A percentile compares a stretch with the other conserved stretches of the same genome.
Evolutionary conservation across 2,113 vertebrate genomes (phyloP).

Genomic region (Meriones unguiculatus): DNA sequence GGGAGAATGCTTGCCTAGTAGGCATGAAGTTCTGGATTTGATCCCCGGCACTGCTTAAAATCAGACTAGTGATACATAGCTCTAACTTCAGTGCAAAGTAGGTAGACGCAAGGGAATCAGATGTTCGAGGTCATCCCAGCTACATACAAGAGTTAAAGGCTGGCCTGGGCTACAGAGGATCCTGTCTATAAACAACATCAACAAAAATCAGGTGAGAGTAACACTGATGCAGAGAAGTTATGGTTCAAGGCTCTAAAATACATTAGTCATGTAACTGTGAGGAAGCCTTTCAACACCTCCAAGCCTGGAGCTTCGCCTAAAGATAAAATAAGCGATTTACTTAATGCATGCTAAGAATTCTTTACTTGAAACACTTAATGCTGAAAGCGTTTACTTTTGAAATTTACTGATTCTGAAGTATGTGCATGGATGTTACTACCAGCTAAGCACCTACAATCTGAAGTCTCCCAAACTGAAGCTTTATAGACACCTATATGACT

Average conservation of each 20-base stretch:
- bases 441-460: not conserved
- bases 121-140: not conserved
- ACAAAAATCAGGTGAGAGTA: not conserved
- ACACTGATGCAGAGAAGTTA: not conserved
- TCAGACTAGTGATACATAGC: not conserved
- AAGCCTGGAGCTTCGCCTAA: not conserved
- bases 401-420: not conserved
- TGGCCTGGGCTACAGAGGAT: not conserved
- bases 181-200: not conserved
- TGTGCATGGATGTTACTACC: not conserved
- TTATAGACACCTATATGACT: not conserved
- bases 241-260: not conserved
- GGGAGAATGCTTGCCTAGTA: not conserved
- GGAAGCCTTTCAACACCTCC: not conserved
- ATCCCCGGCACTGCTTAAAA: not conserved
- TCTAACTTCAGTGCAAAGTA: not conserved
- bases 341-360: not conserved
- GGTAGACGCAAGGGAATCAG: not conserved
- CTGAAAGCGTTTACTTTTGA: not conserved
- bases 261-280: not conserved
- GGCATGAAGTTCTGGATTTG: not conserved
- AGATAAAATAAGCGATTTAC: slow-evolving; percentile 13
- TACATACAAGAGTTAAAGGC: not conserved
- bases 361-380: not conserved
- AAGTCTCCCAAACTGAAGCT: not conserved